Conservation (phyloP, 2,888 invertebrate genomes). For the Mesochorus sp. region DNA sequence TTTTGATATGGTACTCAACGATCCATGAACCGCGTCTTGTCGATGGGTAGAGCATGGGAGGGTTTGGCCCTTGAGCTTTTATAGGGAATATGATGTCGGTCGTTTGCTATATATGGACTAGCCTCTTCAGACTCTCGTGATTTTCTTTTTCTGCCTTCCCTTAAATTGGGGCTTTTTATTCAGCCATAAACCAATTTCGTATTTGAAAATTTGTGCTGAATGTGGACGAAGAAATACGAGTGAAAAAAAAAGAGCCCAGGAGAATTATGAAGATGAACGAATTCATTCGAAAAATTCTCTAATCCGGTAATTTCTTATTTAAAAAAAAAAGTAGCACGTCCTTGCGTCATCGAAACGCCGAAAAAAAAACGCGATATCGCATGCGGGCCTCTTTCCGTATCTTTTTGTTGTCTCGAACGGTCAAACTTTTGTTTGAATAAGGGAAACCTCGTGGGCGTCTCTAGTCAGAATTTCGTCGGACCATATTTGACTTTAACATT, state of each 20-base stretch:
- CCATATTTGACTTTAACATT: not conserved
- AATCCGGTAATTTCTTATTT: not conserved
- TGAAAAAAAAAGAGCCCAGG: too few species aligned
- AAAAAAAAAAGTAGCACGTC: not conserved
- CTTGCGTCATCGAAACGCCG: not conserved
- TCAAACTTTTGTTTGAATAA: not conserved
- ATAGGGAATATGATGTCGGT: constrained; percentile 15
- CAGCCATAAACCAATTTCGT: not conserved
- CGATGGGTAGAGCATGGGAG: not conserved
- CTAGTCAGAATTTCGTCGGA: not conserved
- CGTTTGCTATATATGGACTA: constrained; percentile 10
- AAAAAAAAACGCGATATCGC: too few species aligned
- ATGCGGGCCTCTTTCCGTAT: too few species aligned
- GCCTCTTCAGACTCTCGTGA: not conserved
- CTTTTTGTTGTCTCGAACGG: not conserved
- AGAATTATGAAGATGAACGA: not conserved
- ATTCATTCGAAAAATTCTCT: not conserved
- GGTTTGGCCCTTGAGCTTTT: constrained; percentile 25
- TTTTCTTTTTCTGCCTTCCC: not conserved
- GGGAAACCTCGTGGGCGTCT: not conserved
- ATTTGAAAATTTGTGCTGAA: too few species aligned
- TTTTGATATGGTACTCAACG: constrained; percentile 28
- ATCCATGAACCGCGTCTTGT: not conserved
- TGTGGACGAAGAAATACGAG: too few species aligned
- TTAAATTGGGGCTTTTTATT: not conserved